Evolutionary conservation across 1,140 invertebrate species (phyloP).

Genomic region (Rhizoglyphus robini): DNA sequence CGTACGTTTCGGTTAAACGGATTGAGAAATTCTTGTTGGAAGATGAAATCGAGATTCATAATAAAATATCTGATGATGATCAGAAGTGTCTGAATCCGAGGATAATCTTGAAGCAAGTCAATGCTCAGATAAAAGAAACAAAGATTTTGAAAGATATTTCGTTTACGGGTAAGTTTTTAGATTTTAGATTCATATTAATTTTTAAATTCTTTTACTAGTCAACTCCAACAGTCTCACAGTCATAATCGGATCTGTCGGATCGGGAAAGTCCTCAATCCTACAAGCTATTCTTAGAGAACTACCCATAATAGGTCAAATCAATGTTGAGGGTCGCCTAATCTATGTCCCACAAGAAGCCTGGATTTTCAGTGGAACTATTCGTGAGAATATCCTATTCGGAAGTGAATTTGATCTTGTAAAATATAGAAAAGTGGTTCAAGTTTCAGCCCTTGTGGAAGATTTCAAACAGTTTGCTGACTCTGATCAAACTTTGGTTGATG

Average conservation of each 20-base stretch:
- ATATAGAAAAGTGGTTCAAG: constrained; percentile 51
- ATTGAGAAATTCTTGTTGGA: constrained; percentile 57
- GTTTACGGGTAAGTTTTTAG: constrained; percentile 46
- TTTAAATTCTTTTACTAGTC: no score
- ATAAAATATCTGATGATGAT: no score
- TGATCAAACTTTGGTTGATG: constrained; percentile 28
- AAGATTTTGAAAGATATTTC: constrained; percentile 42
- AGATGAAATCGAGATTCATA: constrained; percentile 43
- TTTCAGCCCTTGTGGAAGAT: constrained; percentile 60
- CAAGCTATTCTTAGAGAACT: constrained; percentile 28
- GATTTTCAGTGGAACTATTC: constrained; percentile 47
- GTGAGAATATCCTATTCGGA: constrained; percentile 79
- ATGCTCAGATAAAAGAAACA: not conserved
- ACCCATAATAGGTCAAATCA: constrained; percentile 37
- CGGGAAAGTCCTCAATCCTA: constrained; percentile 43
- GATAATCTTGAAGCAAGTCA: not conserved
- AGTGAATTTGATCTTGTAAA: constrained; percentile 49
- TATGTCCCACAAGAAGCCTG: constrained; percentile 48
- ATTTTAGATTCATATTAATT: no score
- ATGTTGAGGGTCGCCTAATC: not conserved
- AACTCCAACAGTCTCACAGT: constrained; percentile 52
- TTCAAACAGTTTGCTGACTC: constrained; percentile 48
- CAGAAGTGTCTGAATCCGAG: not conserved
- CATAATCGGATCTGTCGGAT: constrained; percentile 60
- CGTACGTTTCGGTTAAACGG: constrained; percentile 49